Base-by-base conservation (phyloP, 2,888 invertebrate species). In the Coecobrya sp. region DNA sequence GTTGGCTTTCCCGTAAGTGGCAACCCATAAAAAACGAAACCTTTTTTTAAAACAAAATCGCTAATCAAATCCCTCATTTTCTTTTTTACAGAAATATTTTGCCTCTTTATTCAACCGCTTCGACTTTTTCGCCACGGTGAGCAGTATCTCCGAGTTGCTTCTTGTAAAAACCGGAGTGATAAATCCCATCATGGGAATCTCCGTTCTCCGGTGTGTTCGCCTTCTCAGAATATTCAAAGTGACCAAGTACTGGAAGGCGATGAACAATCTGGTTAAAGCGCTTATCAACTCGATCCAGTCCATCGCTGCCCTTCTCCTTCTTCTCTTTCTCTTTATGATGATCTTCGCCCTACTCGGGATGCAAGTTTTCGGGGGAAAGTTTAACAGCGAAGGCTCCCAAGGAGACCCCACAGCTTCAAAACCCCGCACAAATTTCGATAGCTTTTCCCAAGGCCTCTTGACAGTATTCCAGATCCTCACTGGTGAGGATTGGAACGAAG, bases 301-400 rank as follows among this genome's bases (percentile, higher is more conserved):
- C 90, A 97, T 97, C 95, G 96, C 96, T 95, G 96, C 96, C 93
- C 96, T 97, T 89, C 95, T 97, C 96, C 97, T 99, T 94, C 97
- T 99, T 95, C 97, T 99, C 95, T 99, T 99, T 96, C 97, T 99
- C 94, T 99, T 99, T 96, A 99, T 99, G 96, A 99, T 99, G 96
- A 99, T 99, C 96, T 99, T 99, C 96, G 99, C 99, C 52, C 97
- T 99, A 93, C 97, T 99, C 93, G 99, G 99, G 93, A 99, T 99
- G 99, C 99, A 99, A 96, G 98, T 99, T 70, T 99, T 99, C 96
- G 99, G 99, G 59, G 99, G 99, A 85, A 98, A 97, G 96, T 99
- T 99, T 96, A 99, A 99, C 96, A 99, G 99, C 96, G n/a, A n/a
- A n/a, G n/a, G n/a, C n/a, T n/a, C n/a, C n/a, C n/a, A n/a, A n/a